phyloP scores from a whole-genome alignment of 1,140 invertebrate genomes.

The Nylanderia fulva region DNA sequence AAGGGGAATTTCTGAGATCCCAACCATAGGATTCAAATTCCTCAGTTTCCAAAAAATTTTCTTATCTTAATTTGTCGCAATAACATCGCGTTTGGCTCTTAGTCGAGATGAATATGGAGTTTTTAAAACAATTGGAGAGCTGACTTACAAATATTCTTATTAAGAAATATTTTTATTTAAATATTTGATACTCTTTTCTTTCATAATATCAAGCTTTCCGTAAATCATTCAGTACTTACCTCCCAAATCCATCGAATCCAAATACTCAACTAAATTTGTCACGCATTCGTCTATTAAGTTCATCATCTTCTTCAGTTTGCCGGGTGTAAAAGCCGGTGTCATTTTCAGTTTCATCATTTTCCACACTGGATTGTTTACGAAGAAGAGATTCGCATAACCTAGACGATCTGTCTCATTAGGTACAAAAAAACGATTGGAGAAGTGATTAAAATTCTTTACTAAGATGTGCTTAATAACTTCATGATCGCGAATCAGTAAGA shows the following conservation, averaged over 20 bases:
- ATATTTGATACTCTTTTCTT: background rate
- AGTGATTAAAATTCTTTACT: conserved; percentile 85
- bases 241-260: conserved; percentile 70
- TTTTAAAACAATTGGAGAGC: no score
- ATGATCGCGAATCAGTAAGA: conserved; percentile 83
- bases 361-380: conserved; percentile 81
- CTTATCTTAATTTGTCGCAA: no score
- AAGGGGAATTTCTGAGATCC: no score
- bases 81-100: no score
- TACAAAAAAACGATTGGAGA: conserved; percentile 75
- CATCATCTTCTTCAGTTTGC: conserved; percentile 84
- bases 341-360: conserved; percentile 81
- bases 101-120: no score
- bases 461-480: conserved; percentile 83
- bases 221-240: conserved; percentile 51
- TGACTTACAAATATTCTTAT: no score
- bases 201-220: background rate
- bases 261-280: conserved; percentile 76
- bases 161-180: background rate
- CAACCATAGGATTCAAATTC: no score
- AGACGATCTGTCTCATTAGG: conserved; percentile 72
- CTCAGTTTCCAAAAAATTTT: no score
- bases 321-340: conserved; percentile 82
- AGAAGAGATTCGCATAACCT: conserved; percentile 77
- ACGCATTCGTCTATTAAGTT: conserved; percentile 82